These are phyloP conservation scores for Dendrolimus punctatus DNA, from an alignment of 1,140 invertebrate genomes.

Conservation along the genomic window DNA sequence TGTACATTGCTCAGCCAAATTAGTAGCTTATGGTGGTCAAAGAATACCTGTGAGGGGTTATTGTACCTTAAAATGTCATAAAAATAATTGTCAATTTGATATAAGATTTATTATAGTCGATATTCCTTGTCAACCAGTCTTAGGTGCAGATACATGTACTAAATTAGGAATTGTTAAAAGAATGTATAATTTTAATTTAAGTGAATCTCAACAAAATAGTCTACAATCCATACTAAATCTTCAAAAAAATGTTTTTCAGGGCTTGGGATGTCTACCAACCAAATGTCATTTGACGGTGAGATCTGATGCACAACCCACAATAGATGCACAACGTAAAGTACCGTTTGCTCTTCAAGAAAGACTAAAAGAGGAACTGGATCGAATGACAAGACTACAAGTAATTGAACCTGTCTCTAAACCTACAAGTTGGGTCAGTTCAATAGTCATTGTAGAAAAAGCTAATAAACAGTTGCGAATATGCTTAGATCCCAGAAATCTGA, in stretches of 20 bases:
- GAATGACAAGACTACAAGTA: not conserved
- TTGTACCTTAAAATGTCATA: constrained; percentile 2
- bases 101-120: not conserved
- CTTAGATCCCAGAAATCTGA: not conserved
- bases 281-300: not conserved
- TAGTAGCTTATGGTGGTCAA: not conserved
- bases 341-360: not conserved
- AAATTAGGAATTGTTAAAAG: not conserved
- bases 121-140: not conserved
- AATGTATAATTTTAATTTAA: not conserved
- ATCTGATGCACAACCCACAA: not conserved
- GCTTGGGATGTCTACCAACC: not conserved
- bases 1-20: no score
- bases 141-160: constrained; percentile 1
- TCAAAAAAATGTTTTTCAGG: not conserved
- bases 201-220: not conserved
- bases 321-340: not conserved
- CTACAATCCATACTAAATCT: not conserved
- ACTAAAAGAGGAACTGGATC: not conserved
- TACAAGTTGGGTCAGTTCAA: constrained; percentile 1
- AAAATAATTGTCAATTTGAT: not conserved
- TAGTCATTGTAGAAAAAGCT: not conserved
- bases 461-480: not conserved
- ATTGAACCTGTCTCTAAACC: constrained; percentile 1
- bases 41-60: not conserved